These are phyloP conservation scores for Liparis tanakae DNA, from an alignment of 2,797 vertebrate genomes.

Conservation along the genomic window DNA sequence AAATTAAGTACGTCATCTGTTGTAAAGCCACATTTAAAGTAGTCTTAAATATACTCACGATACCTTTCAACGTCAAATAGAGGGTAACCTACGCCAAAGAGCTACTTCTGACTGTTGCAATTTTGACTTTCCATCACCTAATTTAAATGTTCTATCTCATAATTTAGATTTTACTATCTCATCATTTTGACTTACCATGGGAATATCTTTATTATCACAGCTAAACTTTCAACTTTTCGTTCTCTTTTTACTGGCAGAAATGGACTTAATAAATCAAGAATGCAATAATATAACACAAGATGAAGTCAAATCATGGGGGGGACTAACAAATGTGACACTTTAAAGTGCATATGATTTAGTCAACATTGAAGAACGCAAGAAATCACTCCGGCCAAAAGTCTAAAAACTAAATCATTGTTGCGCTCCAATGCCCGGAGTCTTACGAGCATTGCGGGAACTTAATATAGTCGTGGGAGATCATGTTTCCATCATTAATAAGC, in stretches of 20 bases:
- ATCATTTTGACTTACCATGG: no score
- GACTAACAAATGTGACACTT: slow-evolving; percentile 63
- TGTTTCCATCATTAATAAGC: neutral
- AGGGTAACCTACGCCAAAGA: no score
- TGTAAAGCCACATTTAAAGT: neutral
- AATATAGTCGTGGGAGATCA: slow-evolving; percentile 1
- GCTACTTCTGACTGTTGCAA: no score
- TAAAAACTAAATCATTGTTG: neutral
- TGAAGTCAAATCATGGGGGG: slow-evolving; percentile 19
- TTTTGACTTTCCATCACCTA: no score
- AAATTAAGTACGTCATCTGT: slow-evolving; percentile 2
- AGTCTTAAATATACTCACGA: no score
- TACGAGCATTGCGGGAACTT: slow-evolving; percentile 15
- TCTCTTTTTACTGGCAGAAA: no score
- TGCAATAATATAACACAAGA: slow-evolving; percentile 8
- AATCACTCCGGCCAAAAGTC: slow-evolving; percentile 19
- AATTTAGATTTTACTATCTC: no score
- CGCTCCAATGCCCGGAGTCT: slow-evolving; percentile 12
- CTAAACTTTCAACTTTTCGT: no score
- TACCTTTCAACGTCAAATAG: no score
- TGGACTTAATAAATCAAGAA: slow-evolving; percentile 16
- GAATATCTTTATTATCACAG: no score
- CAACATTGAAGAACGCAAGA: slow-evolving; percentile 38
- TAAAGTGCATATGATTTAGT: slow-evolving; percentile 78
- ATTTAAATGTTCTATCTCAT: no score